Percentiles rank a stretch among this genome's conserved stretches.
Evolutionary conservation across 1,140 invertebrate species (phyloP).

Genomic region (Capitella teleta): DNA sequence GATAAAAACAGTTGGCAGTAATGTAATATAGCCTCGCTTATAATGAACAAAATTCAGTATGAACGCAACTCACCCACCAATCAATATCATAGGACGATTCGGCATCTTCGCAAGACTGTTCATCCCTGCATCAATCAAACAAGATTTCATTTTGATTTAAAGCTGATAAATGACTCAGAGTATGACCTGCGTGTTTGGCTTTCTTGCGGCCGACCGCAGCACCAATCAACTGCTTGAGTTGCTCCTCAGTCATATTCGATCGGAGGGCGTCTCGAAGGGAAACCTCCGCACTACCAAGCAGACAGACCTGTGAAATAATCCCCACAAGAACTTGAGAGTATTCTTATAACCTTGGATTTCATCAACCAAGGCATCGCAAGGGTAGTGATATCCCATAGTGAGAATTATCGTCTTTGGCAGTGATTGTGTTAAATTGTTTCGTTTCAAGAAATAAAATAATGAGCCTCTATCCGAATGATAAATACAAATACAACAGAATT

Average conservation of each 20-base stretch:
- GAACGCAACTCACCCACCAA: slow-evolving; percentile 71
- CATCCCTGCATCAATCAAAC: slow-evolving; percentile 76
- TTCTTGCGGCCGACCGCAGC: slow-evolving; percentile 73
- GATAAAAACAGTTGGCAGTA: too few species aligned
- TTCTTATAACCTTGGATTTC: too few species aligned
- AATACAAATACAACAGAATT: too few species aligned
- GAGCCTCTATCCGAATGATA: too few species aligned
- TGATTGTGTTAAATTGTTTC: too few species aligned
- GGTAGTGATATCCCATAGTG: too few species aligned
- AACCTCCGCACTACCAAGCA: slow-evolving; percentile 89
- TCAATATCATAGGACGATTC: slow-evolving; percentile 98
- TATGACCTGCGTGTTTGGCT: slow-evolving; percentile 89
- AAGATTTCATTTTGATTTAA: too few species aligned
- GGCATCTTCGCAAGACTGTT: slow-evolving; percentile 80
- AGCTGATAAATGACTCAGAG: too few species aligned
- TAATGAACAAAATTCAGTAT: neutral
- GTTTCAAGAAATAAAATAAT: too few species aligned
- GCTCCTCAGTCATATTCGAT: slow-evolving; percentile 48
- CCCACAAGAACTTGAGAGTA: too few species aligned
- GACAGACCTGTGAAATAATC: slow-evolving; percentile 55
- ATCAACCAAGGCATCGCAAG: neutral
- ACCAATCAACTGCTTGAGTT: slow-evolving; percentile 61
- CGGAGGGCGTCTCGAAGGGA: slow-evolving; percentile 52
- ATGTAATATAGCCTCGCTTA: too few species aligned
- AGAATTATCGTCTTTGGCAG: too few species aligned